phyloP scores from a whole-genome alignment of 2,888 invertebrate species.

The Mythimna impura region DNA sequence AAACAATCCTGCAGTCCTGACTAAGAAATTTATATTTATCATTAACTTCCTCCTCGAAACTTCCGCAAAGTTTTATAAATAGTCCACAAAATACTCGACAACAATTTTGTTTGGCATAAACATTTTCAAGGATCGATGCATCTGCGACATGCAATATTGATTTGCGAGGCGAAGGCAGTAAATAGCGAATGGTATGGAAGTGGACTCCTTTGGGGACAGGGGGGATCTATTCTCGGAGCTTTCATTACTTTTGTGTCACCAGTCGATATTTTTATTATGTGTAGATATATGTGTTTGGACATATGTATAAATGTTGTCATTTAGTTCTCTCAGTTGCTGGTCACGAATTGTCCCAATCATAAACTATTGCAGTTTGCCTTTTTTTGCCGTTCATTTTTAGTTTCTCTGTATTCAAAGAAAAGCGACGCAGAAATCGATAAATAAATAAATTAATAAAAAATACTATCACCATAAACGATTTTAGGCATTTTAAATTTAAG shows the following conservation, averaged over 20 bases:
- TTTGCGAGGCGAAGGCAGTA: constrained; percentile 83
- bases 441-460: too few species aligned
- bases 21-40: constrained; percentile 8
- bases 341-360: too few species aligned
- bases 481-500: too few species aligned
- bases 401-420: too few species aligned
- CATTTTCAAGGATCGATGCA: constrained; percentile 76
- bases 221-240: constrained; percentile 70
- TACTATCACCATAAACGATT: too few species aligned
- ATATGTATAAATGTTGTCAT: too few species aligned
- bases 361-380: too few species aligned
- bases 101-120: constrained; percentile 72
- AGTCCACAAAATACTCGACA: constrained; percentile 42
- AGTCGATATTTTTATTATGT: constrained; percentile 5
- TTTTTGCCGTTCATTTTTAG: too few species aligned
- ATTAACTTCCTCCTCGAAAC: constrained; percentile 3
- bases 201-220: constrained; percentile 79
- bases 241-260: constrained; percentile 48
- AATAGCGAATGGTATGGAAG: constrained; percentile 84
- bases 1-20: not conserved
- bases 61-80: constrained; percentile 46
- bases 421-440: too few species aligned
- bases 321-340: too few species aligned
- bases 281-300: not conserved
- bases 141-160: constrained; percentile 84